Evolutionary conservation across 2,797 vertebrate species (phyloP).

Genomic region (Hippopotamyrus pictus): DNA sequence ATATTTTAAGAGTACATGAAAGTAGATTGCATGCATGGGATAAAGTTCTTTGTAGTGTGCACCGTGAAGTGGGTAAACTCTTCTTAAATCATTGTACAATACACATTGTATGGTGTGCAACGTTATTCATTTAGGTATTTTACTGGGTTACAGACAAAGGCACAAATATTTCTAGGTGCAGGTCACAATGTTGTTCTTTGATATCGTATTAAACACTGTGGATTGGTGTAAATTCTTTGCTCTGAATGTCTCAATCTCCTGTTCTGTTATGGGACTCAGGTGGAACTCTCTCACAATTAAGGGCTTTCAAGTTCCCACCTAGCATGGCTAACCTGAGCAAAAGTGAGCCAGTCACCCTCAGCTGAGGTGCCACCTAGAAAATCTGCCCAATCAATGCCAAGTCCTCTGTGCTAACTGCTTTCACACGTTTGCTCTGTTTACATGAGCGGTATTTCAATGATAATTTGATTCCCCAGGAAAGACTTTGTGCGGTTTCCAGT

Average conservation of each 20-base stretch:
- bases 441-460: neutral
- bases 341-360: neutral
- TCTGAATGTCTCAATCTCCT: neutral
- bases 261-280: neutral
- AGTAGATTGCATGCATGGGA: slow-evolving; percentile 21
- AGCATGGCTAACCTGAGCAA: neutral
- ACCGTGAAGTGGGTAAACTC: slow-evolving; percentile 17
- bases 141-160: slow-evolving; percentile 17
- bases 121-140: slow-evolving; percentile 20
- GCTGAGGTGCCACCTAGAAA: neutral
- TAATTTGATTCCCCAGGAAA: slow-evolving; percentile 15
- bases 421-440: slow-evolving; percentile 8
- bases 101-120: neutral
- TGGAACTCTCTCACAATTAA: neutral
- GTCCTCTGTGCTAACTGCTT: neutral
- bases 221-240: neutral
- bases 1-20: neutral
- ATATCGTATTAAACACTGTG: slow-evolving; percentile 18
- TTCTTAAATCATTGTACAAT: slow-evolving; percentile 23
- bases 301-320: slow-evolving; percentile 1
- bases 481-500: slow-evolving; percentile 10
- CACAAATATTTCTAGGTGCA: slow-evolving; percentile 7
- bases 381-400: neutral
- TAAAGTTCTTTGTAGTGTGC: slow-evolving; percentile 14
- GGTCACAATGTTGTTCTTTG: slow-evolving; percentile 19